Conservation (phyloP, 1,140 invertebrate species). For the Drosophila busckii region DNA sequence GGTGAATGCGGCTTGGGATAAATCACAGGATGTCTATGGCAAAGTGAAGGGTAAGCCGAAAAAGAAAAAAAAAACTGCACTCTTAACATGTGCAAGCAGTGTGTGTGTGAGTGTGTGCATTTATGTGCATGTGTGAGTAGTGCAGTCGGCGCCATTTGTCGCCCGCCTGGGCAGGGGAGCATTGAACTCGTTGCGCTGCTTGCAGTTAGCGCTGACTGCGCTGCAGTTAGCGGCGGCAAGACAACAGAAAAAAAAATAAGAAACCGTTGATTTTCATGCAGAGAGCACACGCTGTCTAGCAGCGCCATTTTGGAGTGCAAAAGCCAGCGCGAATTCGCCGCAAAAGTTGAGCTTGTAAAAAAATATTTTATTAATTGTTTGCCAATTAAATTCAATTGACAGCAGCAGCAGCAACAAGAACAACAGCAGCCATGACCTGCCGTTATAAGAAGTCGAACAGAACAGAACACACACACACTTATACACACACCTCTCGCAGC, state of each 20-base stretch:
- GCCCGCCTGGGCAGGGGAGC: too few relatives aligned
- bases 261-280: too few relatives aligned
- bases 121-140: too few relatives aligned
- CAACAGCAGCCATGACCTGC: slow-evolving; percentile 34
- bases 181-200: too few relatives aligned
- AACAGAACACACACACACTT: too few relatives aligned
- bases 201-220: too few relatives aligned
- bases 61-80: slow-evolving; percentile 2
- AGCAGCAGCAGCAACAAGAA: slow-evolving; percentile 33
- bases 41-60: slow-evolving; percentile 80
- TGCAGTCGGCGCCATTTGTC: too few relatives aligned
- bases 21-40: slow-evolving; percentile 81
- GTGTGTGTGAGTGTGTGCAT: slow-evolving; percentile 7
- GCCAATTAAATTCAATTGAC: slow-evolving; percentile 59
- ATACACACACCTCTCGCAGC: too few relatives aligned
- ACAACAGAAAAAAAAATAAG: too few relatives aligned
- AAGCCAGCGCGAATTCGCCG: slow-evolving; percentile 37
- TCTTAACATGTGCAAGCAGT: slow-evolving; percentile 12
- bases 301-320: too few relatives aligned
- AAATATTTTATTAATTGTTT: slow-evolving; percentile 47
- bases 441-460: slow-evolving; percentile 23
- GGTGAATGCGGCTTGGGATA: slow-evolving; percentile 80
- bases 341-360: slow-evolving; percentile 20
- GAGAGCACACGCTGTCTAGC: too few relatives aligned
- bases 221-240: too few relatives aligned